These are phyloP conservation scores for Phyto melanocephala DNA, from an alignment of 2,888 invertebrate genomes.

Conservation along the genomic window DNA sequence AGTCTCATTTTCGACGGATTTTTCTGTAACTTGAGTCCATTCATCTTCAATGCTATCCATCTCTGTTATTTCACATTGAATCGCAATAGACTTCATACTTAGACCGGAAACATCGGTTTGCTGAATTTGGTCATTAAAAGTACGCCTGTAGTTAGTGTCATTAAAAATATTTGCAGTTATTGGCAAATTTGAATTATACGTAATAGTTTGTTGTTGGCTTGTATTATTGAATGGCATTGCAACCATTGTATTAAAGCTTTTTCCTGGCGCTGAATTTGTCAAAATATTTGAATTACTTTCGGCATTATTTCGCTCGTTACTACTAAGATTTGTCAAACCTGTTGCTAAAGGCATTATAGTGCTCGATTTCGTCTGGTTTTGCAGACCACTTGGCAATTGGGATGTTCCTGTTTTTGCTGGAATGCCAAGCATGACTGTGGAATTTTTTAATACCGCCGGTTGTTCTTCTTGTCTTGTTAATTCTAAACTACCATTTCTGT, in stretches of 20 bases:
- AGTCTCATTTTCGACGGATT: too few species aligned
- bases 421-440: neutral
- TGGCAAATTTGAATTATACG: neutral
- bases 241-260: neutral
- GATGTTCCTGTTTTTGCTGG: neutral
- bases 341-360: neutral
- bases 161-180: neutral
- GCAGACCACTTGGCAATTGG: neutral
- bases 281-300: neutral
- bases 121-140: constrained; percentile 44
- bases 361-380: neutral
- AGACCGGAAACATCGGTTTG: constrained; percentile 39
- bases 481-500: constrained; percentile 11
- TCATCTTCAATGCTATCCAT: constrained; percentile 3
- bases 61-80: constrained; percentile 67
- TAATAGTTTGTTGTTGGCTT: neutral
- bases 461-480: neutral
- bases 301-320: neutral
- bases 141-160: neutral
- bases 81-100: constrained; percentile 51
- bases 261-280: neutral
- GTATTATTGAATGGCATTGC: neutral
- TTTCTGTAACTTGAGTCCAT: neutral
- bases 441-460: neutral
- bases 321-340: neutral